Evolutionary conservation across 2,113 vertebrate genomes (phyloP).

Genomic region (Erythrolamprus reginae): DNA sequence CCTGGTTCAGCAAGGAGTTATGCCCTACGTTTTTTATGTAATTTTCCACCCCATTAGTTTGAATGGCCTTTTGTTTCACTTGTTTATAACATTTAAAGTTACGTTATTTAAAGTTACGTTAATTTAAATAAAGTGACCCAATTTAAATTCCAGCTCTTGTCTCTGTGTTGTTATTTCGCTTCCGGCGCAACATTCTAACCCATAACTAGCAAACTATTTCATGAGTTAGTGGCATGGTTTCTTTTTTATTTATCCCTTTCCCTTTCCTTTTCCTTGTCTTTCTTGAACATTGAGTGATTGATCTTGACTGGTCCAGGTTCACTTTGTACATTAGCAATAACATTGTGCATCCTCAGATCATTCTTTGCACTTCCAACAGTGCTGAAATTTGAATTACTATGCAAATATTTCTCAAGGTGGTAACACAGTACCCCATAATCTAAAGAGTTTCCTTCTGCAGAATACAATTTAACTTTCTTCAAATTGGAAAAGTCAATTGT

Average conservation of each 20-base stretch:
- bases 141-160: too few species aligned
- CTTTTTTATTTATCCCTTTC: not conserved
- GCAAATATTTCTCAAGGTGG: not conserved
- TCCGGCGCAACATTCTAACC: not conserved
- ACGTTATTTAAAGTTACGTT: too few species aligned
- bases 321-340: not conserved
- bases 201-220: not conserved
- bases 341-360: not conserved
- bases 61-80: too few species aligned
- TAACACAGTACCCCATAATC: not conserved
- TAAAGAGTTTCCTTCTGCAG: slow-evolving; percentile 21
- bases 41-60: too few species aligned
- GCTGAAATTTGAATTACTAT: slow-evolving; percentile 18
- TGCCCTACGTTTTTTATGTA: too few species aligned
- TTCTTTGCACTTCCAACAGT: not conserved
- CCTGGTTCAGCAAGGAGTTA: too few species aligned
- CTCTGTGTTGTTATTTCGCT: too few species aligned
- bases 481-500: not conserved
- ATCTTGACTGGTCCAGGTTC: not conserved
- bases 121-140: too few species aligned
- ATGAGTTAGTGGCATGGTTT: not conserved
- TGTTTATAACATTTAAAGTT: too few species aligned
- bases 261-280: not conserved
- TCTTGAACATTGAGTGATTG: not conserved
- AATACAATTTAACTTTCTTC: not conserved